These are phyloP conservation scores for Drosophila neonasuta DNA, from an alignment of 2,888 invertebrate species.

Conservation along the genomic window DNA sequence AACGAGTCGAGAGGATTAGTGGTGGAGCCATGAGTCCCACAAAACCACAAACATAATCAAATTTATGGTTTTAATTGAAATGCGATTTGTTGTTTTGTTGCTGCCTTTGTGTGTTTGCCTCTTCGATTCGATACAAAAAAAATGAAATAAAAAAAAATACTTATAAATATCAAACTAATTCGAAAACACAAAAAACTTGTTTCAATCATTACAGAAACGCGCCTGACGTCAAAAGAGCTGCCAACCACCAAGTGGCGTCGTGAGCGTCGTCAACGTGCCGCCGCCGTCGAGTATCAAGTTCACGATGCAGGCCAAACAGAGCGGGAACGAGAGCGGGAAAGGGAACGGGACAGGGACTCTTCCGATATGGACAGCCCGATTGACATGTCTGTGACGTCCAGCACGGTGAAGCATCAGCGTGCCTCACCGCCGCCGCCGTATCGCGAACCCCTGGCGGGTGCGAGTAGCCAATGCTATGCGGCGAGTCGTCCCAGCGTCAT, in stretches of 20 bases:
- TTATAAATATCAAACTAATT: constrained; percentile 28
- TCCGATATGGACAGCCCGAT: constrained; percentile 79
- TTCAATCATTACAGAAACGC: constrained; percentile 78
- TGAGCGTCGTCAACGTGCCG: constrained; percentile 85
- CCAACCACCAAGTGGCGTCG: constrained; percentile 88
- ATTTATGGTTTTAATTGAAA: constrained; percentile 58
- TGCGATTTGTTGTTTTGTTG: constrained; percentile 30
- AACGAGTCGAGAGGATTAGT: constrained; percentile 38
- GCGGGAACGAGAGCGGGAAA: constrained; percentile 30
- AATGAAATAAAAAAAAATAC: constrained; percentile 30
- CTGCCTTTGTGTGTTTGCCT: constrained; percentile 4
- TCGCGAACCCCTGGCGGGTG: constrained; percentile 80
- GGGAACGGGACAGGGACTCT: constrained; percentile 31
- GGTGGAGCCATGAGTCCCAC: not conserved
- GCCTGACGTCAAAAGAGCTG: constrained; percentile 84
- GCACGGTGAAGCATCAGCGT: constrained; percentile 76
- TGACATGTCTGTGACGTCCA: constrained; percentile 81
- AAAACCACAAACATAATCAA: constrained; percentile 22
- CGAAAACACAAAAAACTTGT: constrained; percentile 8
- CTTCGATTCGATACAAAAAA: constrained; percentile 1
- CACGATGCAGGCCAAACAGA: constrained; percentile 42
- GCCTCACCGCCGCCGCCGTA: constrained; percentile 82
- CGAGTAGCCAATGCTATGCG: constrained; percentile 68
- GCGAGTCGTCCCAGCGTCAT: constrained; percentile 85
- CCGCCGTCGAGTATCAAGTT: constrained; percentile 80